Evolutionary conservation across 2,797 vertebrate species (phyloP).

Genomic region (Novumbra hubbsi): DNA sequence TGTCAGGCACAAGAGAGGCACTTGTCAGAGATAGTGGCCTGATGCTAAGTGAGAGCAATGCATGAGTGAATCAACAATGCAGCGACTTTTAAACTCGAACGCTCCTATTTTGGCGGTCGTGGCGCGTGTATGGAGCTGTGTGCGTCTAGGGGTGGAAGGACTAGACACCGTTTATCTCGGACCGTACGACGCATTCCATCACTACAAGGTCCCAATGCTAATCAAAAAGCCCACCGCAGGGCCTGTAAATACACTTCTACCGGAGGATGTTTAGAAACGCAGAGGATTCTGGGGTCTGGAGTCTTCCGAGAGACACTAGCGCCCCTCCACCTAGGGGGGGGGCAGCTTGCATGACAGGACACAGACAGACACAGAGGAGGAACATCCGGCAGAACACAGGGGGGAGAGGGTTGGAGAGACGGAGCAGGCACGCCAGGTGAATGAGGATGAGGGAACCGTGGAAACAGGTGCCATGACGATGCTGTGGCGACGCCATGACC

Average conservation of each 20-base stretch:
- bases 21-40: constrained; percentile 25
- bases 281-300: constrained; percentile 30
- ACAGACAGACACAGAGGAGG: neutral
- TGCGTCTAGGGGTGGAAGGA: constrained; percentile 6
- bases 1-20: constrained; percentile 33
- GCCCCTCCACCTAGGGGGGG: constrained; percentile 28
- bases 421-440: constrained; percentile 47
- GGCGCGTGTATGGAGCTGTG: constrained; percentile 33
- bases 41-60: constrained; percentile 29
- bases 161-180: neutral
- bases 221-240: neutral
- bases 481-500: constrained; percentile 63
- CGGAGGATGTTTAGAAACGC: constrained; percentile 11
- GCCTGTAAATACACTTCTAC: neutral
- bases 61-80: constrained; percentile 51
- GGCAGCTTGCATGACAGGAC: constrained; percentile 45
- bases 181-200: neutral
- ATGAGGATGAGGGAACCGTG: constrained; percentile 53
- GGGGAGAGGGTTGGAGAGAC: constrained; percentile 11
- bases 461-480: constrained; percentile 66
- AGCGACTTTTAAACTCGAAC: neutral
- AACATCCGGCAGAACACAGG: constrained; percentile 43
- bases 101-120: too few species aligned
- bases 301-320: constrained; percentile 24
- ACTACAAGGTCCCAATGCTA: neutral